phyloP scores from a whole-genome alignment of 2,113 vertebrate genomes.

The Eudorcas thomsonii region DNA sequence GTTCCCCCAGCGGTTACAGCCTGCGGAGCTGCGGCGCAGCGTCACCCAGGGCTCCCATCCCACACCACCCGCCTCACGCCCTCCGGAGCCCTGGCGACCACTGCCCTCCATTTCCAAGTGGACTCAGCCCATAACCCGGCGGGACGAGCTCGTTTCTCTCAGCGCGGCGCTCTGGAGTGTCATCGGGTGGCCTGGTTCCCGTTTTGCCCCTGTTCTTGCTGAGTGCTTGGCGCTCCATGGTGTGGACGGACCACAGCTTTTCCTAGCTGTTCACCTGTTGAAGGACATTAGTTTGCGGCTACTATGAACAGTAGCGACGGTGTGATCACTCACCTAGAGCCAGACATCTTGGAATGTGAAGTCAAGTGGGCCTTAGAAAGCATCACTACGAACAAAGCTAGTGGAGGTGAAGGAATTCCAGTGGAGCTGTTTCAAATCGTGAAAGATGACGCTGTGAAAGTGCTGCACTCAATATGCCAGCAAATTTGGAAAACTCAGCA shows the following conservation, averaged over 20 bases:
- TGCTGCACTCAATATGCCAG: no score
- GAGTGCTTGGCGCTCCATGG: fast-evolving
- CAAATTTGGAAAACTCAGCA: no score
- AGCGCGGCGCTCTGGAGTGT: neutral
- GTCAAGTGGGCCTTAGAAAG: no score
- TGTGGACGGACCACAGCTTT: no score
- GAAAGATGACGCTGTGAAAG: no score
- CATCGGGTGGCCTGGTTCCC: fast-evolving
- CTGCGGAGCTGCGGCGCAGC: fast-evolving
- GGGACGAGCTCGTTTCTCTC: neutral
- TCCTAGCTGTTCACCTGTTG: neutral
- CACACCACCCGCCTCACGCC: neutral
- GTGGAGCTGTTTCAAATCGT: no score
- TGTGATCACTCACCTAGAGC: no score
- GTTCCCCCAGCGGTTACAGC: fast-evolving
- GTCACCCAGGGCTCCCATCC: neutral
- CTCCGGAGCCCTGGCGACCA: neutral
- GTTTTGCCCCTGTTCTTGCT: neutral
- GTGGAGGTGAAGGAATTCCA: no score
- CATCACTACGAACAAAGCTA: no score
- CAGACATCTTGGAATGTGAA: no score
- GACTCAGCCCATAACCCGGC: neutral
- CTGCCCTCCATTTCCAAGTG: neutral
- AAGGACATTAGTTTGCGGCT: neutral
- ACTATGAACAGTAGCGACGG: neutral